Base-by-base conservation (phyloP, 2,113 vertebrate genomes). In the Bos javanicus region DNA sequence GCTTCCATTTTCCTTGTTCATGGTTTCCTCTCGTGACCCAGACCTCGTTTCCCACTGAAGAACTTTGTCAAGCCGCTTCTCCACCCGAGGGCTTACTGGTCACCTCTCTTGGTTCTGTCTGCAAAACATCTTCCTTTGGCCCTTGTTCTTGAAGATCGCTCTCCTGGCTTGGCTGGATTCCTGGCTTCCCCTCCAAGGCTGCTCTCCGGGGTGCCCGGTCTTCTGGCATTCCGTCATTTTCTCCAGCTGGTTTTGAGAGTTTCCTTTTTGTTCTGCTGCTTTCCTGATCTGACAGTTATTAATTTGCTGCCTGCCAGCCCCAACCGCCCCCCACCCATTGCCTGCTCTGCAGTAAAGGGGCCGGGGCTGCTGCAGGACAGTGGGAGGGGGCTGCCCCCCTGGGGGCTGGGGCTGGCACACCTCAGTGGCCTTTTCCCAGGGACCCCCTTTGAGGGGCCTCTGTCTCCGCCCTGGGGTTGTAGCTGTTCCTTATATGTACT, bases 361-460 rank as follows among this genome's bases (percentile, higher is more conserved):
- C 62, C 1, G 6, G 30, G 15, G 36, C 62, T 6, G 3, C 62
- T 6, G 23, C 57, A 21, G 54, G 83, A 21, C 25, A 2, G 21
- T 2, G 19, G 17, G 2, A 15, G 25, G 14, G 4, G 28, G 14
- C 9, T 25, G 2, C n/a, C 8, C 16, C 52, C 30, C n/a, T 39
- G 3, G 30, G 48, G 82, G 46, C 23, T 52, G 43, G 14, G 9
- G 59, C 48, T 11, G 78, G 25, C 48, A 25, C 57, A 15, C 36
- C 59, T 54, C 26, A 14, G n/a, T 7, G 59, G 15, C 17, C 26
- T 82, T 67, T 36, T 3, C 12, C 28, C 25, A 0, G 1, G 28
- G 9, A n/a, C 17, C 62, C 30, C 10, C 21, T 57, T 10, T 5
- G 0, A 11, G 7, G 91, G 39, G 62, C 12, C 52, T 33, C 30